These are phyloP conservation scores for Cerastis leucographa DNA, from an alignment of 2,888 invertebrate species.

Conservation along the genomic window DNA sequence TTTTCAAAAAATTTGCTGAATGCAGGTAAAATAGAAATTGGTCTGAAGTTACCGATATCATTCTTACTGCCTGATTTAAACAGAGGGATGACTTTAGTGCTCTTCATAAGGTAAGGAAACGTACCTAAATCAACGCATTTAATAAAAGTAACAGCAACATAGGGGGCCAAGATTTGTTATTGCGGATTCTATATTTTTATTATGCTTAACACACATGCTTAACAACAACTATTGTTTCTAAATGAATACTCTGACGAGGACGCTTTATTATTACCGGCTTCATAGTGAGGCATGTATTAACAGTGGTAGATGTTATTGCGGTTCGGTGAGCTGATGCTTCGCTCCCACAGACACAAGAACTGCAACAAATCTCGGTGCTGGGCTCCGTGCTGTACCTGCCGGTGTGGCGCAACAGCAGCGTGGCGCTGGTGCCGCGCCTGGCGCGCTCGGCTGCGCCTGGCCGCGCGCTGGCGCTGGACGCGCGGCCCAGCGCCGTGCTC, in stretches of 20 bases:
- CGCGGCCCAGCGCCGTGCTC: constrained; percentile 89
- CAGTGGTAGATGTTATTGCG: neutral
- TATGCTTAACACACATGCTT: too few species aligned
- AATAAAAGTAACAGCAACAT: too few species aligned
- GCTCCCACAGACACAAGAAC: constrained; percentile 90
- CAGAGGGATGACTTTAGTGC: too few species aligned
- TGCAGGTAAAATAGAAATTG: too few species aligned
- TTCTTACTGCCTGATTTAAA: too few species aligned
- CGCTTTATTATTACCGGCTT: neutral
- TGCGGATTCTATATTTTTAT: too few species aligned
- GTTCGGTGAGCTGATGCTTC: neutral
- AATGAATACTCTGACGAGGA: neutral
- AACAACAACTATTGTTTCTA: neutral
- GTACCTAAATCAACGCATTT: too few species aligned
- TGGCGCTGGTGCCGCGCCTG: constrained; percentile 88
- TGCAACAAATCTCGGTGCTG: constrained; percentile 94
- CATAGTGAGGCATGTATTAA: neutral
- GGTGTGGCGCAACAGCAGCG: constrained; percentile 92
- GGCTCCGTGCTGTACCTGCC: constrained; percentile 94
- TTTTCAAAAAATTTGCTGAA: too few species aligned
- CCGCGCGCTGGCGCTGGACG: constrained; percentile 93
- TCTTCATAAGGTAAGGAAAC: too few species aligned
- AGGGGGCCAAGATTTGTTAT: too few species aligned
- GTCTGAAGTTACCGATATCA: too few species aligned
- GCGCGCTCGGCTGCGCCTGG: constrained; percentile 71